Evolutionary conservation across 2,797 vertebrate genomes (phyloP).

Genomic region (Huso huso): DNA sequence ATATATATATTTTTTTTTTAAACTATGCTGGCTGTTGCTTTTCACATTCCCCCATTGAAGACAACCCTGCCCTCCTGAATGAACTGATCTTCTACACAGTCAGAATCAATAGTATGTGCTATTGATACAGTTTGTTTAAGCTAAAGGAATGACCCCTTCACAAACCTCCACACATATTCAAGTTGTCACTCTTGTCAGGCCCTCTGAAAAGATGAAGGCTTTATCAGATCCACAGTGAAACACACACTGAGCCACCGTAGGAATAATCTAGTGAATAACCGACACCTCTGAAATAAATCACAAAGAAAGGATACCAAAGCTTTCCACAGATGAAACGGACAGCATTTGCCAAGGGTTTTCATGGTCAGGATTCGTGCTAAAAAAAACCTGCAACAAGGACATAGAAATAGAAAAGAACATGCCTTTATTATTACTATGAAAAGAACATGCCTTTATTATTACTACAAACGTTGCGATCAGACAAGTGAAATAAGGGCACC

Average conservation of each 20-base stretch:
- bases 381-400: constrained; percentile 67
- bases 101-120: no score
- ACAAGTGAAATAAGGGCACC: no score
- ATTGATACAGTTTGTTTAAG: no score
- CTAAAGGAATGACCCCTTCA: neutral
- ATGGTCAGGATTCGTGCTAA: constrained; percentile 84
- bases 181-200: neutral
- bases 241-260: neutral
- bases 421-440: no score
- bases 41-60: no score
- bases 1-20: no score
- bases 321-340: constrained; percentile 77
- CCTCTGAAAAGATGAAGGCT: neutral
- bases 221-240: constrained; percentile 1
- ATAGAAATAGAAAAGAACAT: neutral
- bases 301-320: constrained; percentile 82
- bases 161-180: constrained; percentile 1
- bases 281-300: constrained; percentile 1
- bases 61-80: no score
- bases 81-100: no score
- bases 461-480: no score
- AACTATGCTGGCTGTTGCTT: no score
- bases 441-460: no score
- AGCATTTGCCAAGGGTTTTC: constrained; percentile 77
- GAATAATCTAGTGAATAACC: neutral